These are phyloP conservation scores for Thymelicus acteon DNA, from an alignment of 2,888 invertebrate species.

Conservation along the genomic window DNA sequence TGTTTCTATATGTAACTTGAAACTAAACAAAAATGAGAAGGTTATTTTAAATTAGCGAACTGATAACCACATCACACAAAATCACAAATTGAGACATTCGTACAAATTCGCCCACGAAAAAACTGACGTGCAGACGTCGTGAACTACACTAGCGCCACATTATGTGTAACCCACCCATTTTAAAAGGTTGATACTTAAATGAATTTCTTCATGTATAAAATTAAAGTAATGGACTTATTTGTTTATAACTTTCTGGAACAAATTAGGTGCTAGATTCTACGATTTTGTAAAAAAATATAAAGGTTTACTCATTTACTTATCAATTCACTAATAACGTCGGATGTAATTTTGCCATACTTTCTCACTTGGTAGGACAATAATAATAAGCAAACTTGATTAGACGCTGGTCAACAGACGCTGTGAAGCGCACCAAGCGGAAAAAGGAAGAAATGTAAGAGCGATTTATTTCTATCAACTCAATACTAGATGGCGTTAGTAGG, in stretches of 20 bases:
- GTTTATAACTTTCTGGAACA: too few species aligned
- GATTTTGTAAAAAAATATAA: too few species aligned
- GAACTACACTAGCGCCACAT: conserved; percentile 7
- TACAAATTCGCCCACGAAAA: not conserved
- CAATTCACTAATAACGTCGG: too few species aligned
- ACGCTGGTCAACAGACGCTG: conserved; percentile 8
- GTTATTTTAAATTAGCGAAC: conserved; percentile 40
- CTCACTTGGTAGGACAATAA: not conserved
- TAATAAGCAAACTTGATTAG: conserved; percentile 4
- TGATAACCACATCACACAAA: conserved; percentile 25
- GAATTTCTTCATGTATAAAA: not conserved
- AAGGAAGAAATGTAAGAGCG: conserved; percentile 1
- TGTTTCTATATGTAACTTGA: conserved; percentile 62
- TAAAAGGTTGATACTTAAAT: not conserved
- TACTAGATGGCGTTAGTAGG: conserved; percentile 48
- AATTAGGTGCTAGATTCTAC: too few species aligned
- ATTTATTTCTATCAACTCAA: conserved; percentile 41
- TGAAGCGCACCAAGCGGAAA: conserved; percentile 16
- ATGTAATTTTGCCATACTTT: conserved; percentile 3
- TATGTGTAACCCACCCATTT: not conserved
- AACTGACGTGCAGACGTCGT: not conserved
- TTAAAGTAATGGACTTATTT: too few species aligned
- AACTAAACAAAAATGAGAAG: conserved; percentile 51
- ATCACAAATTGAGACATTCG: not conserved
- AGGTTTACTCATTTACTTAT: too few species aligned